Percentiles rank a stretch among this genome's conserved stretches.
These are phyloP conservation scores for Hymenopus coronatus DNA, from an alignment of 2,888 invertebrate genomes.

Conservation along the genomic window DNA sequence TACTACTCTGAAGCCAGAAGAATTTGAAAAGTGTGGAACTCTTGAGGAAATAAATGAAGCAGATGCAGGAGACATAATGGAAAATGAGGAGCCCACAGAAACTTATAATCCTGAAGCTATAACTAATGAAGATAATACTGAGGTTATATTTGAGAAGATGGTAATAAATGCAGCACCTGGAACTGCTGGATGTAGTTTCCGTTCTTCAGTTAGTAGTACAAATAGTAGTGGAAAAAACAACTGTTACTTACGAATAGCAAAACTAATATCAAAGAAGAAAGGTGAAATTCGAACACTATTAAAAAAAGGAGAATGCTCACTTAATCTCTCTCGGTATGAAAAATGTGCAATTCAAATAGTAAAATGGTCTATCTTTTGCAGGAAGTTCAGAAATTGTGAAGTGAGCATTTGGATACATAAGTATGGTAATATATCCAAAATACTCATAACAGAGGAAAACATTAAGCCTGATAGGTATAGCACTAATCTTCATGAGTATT, in stretches of 20 bases:
- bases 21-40: constrained; percentile 21
- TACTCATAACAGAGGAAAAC: not conserved
- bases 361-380: not conserved
- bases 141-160: not conserved
- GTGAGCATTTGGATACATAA: constrained; percentile 6
- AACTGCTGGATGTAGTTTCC: not conserved
- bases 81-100: not conserved
- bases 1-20: constrained; percentile 21
- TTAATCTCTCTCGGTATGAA: not conserved
- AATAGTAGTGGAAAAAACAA: not conserved
- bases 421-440: not conserved
- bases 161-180: not conserved
- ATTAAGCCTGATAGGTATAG: constrained; percentile 25
- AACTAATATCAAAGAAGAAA: not conserved
- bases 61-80: not conserved
- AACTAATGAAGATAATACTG: not conserved
- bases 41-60: not conserved
- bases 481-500: not conserved
- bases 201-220: not conserved
- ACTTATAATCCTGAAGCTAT: not conserved
- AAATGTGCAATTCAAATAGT: constrained; percentile 4
- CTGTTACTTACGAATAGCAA: not conserved
- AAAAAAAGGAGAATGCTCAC: not conserved
- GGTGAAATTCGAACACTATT: not conserved
- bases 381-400: not conserved